Evolutionary conservation across 2,888 invertebrate genomes (phyloP).

Genomic region (Ctena decussata): DNA sequence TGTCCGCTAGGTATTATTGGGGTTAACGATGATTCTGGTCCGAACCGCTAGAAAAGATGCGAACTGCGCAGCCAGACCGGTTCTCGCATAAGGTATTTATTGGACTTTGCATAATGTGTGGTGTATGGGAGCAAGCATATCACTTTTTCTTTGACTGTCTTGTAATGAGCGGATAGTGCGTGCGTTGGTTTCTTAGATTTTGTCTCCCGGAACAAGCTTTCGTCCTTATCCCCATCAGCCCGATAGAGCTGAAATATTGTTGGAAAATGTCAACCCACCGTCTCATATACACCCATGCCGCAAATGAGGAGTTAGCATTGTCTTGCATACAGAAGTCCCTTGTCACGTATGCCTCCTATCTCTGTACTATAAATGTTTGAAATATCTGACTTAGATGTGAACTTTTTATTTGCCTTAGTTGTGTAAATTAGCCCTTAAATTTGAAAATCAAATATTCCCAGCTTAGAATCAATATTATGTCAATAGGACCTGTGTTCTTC

Average conservation of each 20-base stretch:
- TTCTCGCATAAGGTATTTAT: no score
- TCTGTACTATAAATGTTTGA: background rate
- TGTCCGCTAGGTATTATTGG: no score
- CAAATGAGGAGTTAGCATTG: background rate
- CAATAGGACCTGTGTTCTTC: background rate
- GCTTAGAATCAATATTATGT: background rate
- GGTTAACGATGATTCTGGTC: no score
- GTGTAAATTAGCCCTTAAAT: constrained; percentile 12
- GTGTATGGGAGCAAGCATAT: no score
- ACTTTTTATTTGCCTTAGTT: background rate
- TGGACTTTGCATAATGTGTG: no score
- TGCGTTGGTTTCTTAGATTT: background rate
- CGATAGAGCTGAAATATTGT: background rate
- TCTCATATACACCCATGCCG: background rate
- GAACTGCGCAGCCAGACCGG: no score
- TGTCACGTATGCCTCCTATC: background rate
- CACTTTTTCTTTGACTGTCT: no score
- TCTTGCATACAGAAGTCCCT: background rate
- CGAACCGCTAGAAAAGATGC: no score
- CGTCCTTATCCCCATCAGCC: background rate
- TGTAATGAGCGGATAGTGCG: no score
- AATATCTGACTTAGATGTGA: background rate
- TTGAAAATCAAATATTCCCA: background rate
- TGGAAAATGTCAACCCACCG: background rate
- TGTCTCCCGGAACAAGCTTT: background rate